Percentiles rank a stretch among this genome's conserved stretches.
Conservation (phyloP, 92 coral and sea anemone species). For the Parazoanthus atlanticus region DNA sequence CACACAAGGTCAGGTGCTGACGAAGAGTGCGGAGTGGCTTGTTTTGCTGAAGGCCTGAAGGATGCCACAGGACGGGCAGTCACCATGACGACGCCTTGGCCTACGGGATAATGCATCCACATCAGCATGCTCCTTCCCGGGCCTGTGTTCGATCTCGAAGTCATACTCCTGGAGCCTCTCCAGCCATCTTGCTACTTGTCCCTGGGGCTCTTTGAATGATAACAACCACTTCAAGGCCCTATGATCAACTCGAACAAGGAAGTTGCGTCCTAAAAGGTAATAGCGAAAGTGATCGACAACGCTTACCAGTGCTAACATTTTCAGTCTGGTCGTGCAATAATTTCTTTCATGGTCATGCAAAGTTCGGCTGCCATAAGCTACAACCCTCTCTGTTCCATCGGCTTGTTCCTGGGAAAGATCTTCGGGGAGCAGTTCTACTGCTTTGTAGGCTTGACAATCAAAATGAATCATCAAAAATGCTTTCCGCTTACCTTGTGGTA, state of each 20-base stretch:
- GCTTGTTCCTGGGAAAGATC: slow-evolving; percentile 45
- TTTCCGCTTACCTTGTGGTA: no score
- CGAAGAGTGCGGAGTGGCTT: neutral
- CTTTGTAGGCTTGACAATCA: no score
- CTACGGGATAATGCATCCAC: slow-evolving; percentile 43
- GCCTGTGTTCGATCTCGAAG: slow-evolving; percentile 30
- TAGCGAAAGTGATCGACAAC: slow-evolving; percentile 40
- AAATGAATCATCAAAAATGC: no score
- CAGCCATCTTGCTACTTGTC: slow-evolving; percentile 37
- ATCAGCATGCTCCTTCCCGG: neutral
- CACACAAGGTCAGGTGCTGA: neutral
- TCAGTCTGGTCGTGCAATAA: slow-evolving; percentile 45
- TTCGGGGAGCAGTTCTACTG: no score
- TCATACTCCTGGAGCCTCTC: slow-evolving; percentile 24
- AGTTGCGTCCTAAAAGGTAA: slow-evolving; percentile 33
- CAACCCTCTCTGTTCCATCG: slow-evolving; percentile 46
- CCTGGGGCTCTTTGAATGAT: slow-evolving; percentile 27
- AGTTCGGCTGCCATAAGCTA: slow-evolving; percentile 54
- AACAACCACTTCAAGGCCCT: slow-evolving; percentile 29
- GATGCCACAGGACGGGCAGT: slow-evolving; percentile 32
- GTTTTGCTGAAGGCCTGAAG: neutral
- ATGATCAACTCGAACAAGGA: slow-evolving; percentile 44
- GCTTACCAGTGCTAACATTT: slow-evolving; percentile 23
- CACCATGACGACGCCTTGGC: slow-evolving; percentile 44
- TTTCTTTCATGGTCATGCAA: slow-evolving; percentile 42